These are phyloP conservation scores for Botrylloides violaceus DNA, from an alignment of 23 tunicate genomes.

Conservation along the genomic window DNA sequence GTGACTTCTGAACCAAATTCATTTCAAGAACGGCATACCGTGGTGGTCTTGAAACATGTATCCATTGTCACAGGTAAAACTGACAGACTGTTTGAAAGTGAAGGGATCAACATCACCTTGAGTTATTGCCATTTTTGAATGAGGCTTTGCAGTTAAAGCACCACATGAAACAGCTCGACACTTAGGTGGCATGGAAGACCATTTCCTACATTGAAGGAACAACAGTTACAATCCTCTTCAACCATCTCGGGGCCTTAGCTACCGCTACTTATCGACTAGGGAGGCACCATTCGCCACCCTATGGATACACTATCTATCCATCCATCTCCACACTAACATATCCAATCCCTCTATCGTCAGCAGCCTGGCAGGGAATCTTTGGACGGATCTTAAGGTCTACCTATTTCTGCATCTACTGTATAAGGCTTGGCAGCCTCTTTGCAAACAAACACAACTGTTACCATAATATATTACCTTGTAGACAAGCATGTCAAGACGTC, in stretches of 20 bases:
- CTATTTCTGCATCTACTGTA: no score
- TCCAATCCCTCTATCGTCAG: no score
- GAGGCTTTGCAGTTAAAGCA: slow-evolving; percentile 17
- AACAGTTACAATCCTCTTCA: no score
- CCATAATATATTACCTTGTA: not conserved
- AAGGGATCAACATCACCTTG: slow-evolving; percentile 6
- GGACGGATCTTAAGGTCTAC: no score
- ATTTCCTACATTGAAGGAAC: slow-evolving; percentile 9
- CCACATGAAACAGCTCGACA: slow-evolving; percentile 74
- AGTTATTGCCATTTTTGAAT: not conserved
- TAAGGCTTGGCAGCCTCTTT: no score
- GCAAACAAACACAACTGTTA: not conserved
- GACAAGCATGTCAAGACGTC: slow-evolving; percentile 5
- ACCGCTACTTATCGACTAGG: no score
- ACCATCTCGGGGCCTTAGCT: no score
- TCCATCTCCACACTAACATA: no score
- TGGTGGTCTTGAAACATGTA: slow-evolving; percentile 28
- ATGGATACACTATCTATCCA: no score
- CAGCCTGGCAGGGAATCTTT: no score
- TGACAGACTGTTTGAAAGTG: slow-evolving; percentile 32
- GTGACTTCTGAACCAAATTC: not conserved
- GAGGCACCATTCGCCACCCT: no score
- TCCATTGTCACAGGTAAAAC: slow-evolving; percentile 47
- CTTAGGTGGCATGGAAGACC: slow-evolving; percentile 40
- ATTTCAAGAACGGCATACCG: slow-evolving; percentile 6